These are phyloP conservation scores for Limnephilus lunatus DNA, from an alignment of 2,888 invertebrate species.

Conservation along the genomic window DNA sequence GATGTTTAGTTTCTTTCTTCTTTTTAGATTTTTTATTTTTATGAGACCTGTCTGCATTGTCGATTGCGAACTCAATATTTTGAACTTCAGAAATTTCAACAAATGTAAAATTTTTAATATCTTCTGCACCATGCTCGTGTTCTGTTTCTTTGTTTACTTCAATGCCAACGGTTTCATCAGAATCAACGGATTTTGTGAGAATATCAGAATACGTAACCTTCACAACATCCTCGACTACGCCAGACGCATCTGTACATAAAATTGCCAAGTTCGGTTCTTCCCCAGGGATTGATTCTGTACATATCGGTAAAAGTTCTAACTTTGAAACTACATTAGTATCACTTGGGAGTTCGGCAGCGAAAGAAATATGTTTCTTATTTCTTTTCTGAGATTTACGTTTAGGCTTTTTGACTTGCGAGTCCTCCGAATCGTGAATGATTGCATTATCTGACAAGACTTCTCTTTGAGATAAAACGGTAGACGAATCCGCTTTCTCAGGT, in stretches of 20 bases:
- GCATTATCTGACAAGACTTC: neutral
- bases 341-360: slow-evolving; percentile 11
- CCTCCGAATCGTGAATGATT: slow-evolving; percentile 32
- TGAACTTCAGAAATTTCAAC: neutral
- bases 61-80: neutral
- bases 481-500: neutral
- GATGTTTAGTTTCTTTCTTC: slow-evolving; percentile 58
- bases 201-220: neutral
- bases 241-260: neutral
- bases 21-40: slow-evolving; percentile 64
- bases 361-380: slow-evolving; percentile 51
- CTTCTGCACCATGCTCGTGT: neutral
- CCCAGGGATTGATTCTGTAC: neutral
- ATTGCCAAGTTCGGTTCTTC: neutral
- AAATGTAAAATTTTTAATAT: neutral
- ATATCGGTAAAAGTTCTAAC: neutral
- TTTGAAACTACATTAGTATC: neutral
- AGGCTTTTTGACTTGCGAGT: slow-evolving; percentile 50
- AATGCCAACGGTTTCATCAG: neutral
- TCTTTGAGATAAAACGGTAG: neutral
- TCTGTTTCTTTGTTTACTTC: neutral
- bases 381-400: slow-evolving; percentile 57
- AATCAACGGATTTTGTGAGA: neutral
- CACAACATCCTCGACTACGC: neutral
- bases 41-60: neutral